Conservation (phyloP, 2,888 invertebrate species). For the Drosophila conformis region DNA sequence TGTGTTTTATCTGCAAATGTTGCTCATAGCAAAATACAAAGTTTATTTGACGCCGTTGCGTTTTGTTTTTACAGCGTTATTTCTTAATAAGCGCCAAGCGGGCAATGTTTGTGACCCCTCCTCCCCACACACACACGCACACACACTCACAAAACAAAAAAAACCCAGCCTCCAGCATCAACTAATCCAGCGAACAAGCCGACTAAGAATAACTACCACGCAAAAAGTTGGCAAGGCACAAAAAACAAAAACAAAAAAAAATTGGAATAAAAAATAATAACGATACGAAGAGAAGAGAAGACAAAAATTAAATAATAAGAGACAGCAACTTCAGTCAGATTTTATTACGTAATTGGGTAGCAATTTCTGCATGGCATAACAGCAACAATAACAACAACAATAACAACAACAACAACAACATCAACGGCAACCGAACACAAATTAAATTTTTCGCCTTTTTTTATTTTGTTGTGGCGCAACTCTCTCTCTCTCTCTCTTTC, state of each 20-base stretch:
- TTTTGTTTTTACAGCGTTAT: constrained; percentile 77
- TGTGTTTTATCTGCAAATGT: constrained; percentile 49
- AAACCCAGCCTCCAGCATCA: background rate
- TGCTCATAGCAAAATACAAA: constrained; percentile 58
- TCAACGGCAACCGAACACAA: constrained; percentile 65
- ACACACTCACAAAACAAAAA: background rate
- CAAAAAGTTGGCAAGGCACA: constrained; percentile 18
- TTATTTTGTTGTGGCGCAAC: constrained; percentile 7
- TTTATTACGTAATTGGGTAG: constrained; percentile 80
- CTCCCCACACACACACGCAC: background rate
- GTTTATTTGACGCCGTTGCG: constrained; percentile 74
- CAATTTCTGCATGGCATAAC: constrained; percentile 71
- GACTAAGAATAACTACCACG: constrained; percentile 11
- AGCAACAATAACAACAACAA: constrained; percentile 36
- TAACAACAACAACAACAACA: constrained; percentile 37
- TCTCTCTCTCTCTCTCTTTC: constrained; percentile 11
- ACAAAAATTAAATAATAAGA: constrained; percentile 80
- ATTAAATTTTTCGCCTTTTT: constrained; percentile 74
- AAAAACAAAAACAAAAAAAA: constrained; percentile 6
- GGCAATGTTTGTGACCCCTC: constrained; percentile 6
- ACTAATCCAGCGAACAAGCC: background rate
- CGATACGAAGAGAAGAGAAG: constrained; percentile 52
- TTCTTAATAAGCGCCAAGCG: constrained; percentile 61
- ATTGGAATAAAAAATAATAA: constrained; percentile 7
- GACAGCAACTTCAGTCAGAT: constrained; percentile 76